Conservation (phyloP, 2,113 vertebrate species). For the Trichechus manatus region DNA sequence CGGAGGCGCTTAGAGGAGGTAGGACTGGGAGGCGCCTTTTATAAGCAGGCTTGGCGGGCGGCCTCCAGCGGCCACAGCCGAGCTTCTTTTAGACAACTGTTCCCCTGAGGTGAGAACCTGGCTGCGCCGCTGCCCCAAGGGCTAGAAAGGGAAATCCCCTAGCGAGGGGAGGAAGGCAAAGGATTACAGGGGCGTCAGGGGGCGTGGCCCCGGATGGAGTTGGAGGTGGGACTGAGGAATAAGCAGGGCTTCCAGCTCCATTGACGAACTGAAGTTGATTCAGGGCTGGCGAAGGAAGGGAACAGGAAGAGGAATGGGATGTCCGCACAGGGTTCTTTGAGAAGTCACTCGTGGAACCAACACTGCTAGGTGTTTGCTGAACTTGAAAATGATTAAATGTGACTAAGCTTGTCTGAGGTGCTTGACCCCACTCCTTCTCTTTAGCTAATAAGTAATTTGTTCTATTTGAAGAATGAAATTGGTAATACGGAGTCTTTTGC, state of each 20-base stretch:
- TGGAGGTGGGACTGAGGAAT: background rate
- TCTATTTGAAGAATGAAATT: slow-evolving; percentile 22
- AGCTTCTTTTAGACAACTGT: background rate
- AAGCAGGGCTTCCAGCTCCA: background rate
- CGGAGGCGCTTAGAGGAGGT: background rate
- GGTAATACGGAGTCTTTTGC: background rate
- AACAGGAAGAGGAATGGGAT: background rate
- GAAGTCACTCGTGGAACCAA: background rate
- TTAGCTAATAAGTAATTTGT: background rate
- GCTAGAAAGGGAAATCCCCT: slow-evolving; percentile 38
- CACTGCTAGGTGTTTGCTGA: background rate
- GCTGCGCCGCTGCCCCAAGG: background rate
- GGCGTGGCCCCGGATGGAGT: background rate
- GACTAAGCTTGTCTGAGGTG: background rate
- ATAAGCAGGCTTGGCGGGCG: background rate
- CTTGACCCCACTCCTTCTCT: background rate
- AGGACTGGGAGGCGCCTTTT: background rate
- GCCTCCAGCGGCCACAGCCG: background rate
- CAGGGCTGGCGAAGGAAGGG: background rate
- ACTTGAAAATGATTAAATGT: background rate
- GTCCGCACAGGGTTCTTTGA: background rate
- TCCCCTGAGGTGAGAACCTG: background rate
- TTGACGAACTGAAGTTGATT: background rate
- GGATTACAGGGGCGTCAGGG: background rate
- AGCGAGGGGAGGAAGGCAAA: background rate